phyloP scores from a whole-genome alignment of 2,888 invertebrate genomes.

The Sepiola atlantica region DNA sequence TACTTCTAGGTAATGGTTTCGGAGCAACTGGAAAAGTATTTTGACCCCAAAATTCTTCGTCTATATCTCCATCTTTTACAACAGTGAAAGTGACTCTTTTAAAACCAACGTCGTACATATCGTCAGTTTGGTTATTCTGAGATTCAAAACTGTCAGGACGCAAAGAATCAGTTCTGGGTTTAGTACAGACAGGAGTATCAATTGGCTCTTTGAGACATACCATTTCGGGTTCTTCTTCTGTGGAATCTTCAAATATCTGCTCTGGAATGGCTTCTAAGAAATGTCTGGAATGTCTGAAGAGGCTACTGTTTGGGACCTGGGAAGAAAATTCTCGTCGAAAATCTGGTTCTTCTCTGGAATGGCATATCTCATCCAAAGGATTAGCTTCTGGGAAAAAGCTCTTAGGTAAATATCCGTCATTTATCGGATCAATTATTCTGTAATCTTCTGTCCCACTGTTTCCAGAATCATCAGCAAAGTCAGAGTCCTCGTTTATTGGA shows the following conservation, averaged over 20 bases:
- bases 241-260: background rate
- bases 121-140: background rate
- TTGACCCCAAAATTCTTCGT: background rate
- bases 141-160: background rate
- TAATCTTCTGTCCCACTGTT: background rate
- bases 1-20: background rate
- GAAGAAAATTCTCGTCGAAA: background rate
- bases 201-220: background rate
- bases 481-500: background rate
- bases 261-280: background rate
- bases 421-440: background rate
- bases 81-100: background rate
- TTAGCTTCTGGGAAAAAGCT: background rate
- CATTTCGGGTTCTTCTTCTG: background rate
- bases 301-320: background rate
- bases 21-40: background rate
- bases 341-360: background rate
- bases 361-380: background rate
- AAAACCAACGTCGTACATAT: background rate
- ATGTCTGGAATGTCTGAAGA: background rate
- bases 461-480: background rate
- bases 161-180: background rate
- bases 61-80: background rate
- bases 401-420: background rate
- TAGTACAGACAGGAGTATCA: background rate